A percentile compares a stretch with the other conserved stretches of the same genome.
phyloP scores from a whole-genome alignment of 2,888 invertebrate species.

The Bibio marci region DNA sequence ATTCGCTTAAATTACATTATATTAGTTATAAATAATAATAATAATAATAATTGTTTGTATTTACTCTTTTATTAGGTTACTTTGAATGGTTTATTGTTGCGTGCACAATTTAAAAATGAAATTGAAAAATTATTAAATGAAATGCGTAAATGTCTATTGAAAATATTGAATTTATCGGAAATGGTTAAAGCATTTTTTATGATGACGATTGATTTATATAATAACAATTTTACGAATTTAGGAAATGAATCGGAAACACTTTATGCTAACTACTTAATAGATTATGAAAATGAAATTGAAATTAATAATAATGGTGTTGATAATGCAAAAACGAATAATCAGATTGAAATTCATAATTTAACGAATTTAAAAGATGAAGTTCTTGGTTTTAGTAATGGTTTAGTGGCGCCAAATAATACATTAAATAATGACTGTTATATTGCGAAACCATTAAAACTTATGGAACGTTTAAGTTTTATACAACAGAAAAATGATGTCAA shows the following conservation, averaged over 20 bases:
- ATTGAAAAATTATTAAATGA: slow-evolving; percentile 23
- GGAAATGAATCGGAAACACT: slow-evolving; percentile 24
- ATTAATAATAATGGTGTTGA: no score
- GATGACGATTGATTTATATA: slow-evolving; percentile 28
- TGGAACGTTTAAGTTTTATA: no score
- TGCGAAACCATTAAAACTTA: no score
- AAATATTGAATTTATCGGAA: slow-evolving; percentile 20
- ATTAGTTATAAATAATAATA: no score
- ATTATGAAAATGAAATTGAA: slow-evolving; percentile 4
- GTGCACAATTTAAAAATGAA: slow-evolving; percentile 22
- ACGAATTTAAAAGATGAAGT: no score
- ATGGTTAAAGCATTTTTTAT: slow-evolving; percentile 25
- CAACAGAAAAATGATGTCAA: no score
- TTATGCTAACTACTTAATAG: slow-evolving; percentile 25
- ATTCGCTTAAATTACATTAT: no score
- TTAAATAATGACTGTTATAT: no score
- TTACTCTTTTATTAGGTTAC: slow-evolving; percentile 17
- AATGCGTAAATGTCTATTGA: slow-evolving; percentile 25
- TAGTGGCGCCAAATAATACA: no score
- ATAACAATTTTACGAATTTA: slow-evolving; percentile 25
- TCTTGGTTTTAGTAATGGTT: no score
- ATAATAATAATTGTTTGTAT: neutral
- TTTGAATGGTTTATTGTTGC: slow-evolving; percentile 25
- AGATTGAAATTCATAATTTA: no score
- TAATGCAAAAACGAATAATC: no score